These are phyloP conservation scores for Heteronetta atricapilla DNA, from an alignment of 2,113 vertebrate species.

Conservation along the genomic window DNA sequence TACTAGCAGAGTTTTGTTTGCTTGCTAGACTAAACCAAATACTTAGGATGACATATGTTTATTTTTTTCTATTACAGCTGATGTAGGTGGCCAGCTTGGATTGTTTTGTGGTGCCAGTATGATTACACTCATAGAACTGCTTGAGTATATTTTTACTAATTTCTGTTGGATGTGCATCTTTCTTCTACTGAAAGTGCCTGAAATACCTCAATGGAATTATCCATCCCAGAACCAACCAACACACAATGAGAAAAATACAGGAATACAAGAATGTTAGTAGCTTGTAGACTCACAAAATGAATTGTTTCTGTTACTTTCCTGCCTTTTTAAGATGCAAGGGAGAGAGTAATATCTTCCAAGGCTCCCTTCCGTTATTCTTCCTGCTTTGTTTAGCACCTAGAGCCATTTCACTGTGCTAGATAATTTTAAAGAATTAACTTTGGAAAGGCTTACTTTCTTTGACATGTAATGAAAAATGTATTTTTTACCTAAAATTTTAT, in stretches of 20 bases:
- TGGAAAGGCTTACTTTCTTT: neutral
- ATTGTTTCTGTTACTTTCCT: neutral
- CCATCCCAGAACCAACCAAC: conserved; percentile 35
- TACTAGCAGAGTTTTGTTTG: neutral
- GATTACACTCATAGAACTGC: conserved; percentile 80
- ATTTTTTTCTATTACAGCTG: conserved; percentile 69
- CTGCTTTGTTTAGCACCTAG: neutral
- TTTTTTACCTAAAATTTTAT: neutral
- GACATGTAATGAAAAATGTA: neutral
- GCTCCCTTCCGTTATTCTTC: neutral
- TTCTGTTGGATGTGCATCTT: conserved; percentile 81
- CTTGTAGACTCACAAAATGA: neutral
- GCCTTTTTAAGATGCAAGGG: neutral
- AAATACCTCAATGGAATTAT: conserved; percentile 48
- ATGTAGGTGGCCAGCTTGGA: conserved; percentile 80
- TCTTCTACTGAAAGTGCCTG: conserved; percentile 77
- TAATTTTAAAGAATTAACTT: neutral
- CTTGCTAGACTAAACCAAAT: conserved; percentile 45
- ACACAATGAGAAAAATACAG: conserved; percentile 1
- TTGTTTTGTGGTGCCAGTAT: conserved; percentile 82
- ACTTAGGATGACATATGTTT: neutral
- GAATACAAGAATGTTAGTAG: conserved; percentile 68
- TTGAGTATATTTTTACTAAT: conserved; percentile 78
- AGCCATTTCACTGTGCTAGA: neutral
- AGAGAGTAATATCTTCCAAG: neutral